phyloP scores from a whole-genome alignment of 1,140 invertebrate genomes.

The Anastrepha obliqua region DNA sequence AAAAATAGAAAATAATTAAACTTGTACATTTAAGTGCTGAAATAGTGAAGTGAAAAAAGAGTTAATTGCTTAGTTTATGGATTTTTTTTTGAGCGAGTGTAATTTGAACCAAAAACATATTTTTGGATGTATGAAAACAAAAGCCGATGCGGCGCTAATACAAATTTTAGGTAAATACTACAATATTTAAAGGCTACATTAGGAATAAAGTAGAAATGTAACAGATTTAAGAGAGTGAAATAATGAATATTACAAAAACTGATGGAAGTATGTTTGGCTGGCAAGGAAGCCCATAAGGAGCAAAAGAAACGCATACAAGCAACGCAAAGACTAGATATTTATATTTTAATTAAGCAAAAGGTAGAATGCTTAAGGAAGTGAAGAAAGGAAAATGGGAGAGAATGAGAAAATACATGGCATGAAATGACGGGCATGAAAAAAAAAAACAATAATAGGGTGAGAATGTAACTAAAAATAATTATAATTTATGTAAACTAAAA shows the following conservation, averaged over 20 bases:
- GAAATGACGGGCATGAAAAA: too few species aligned
- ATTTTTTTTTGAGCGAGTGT: not conserved
- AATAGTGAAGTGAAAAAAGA: not conserved
- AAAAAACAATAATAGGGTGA: too few species aligned
- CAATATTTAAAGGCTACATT: not conserved
- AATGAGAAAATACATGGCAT: too few species aligned
- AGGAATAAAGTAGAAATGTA: not conserved
- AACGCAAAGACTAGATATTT: constrained; percentile 50
- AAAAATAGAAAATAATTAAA: not conserved
- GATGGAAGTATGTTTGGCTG: not conserved
- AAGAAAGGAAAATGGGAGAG: not conserved
- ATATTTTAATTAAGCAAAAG: not conserved
- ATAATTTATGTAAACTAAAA: not conserved
- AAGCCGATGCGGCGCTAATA: too few species aligned
- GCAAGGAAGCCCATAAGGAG: not conserved
- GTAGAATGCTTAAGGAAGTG: not conserved
- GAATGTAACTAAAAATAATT: not conserved
- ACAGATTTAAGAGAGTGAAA: not conserved
- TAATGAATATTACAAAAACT: not conserved
- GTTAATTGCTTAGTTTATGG: not conserved
- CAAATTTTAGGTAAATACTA: not conserved
- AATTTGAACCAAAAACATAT: not conserved
- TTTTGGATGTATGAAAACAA: too few species aligned
- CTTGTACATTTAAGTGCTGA: too few species aligned
- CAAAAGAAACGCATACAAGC: constrained; percentile 43